Evolutionary conservation across 92 coral and sea anemone species (phyloP).

Genomic region (Umimayanthus kanabou): DNA sequence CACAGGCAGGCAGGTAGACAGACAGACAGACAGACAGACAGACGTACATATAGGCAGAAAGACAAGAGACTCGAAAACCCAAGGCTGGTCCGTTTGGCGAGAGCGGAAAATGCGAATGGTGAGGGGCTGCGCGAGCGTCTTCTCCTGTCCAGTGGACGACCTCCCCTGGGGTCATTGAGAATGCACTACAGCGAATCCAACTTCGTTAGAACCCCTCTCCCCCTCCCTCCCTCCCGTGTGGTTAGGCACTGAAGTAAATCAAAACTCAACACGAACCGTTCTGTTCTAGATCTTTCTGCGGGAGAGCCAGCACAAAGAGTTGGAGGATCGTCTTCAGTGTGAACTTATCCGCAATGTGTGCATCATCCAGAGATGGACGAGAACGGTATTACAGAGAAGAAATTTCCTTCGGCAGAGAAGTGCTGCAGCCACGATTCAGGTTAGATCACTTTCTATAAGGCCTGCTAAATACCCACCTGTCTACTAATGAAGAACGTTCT

Average conservation of each 20-base stretch:
- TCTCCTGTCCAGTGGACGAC: not conserved
- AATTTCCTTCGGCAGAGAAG: slow-evolving; percentile 82
- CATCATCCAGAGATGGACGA: slow-evolving; percentile 89
- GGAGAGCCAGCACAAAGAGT: slow-evolving; percentile 80
- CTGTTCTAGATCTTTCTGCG: slow-evolving; percentile 82
- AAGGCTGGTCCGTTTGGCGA: too few relatives aligned
- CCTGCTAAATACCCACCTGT: not conserved
- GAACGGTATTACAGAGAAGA: slow-evolving; percentile 75
- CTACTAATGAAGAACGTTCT: too few relatives aligned
- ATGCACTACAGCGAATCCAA: not conserved
- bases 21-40: too few relatives aligned
- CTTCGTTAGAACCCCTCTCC: not conserved
- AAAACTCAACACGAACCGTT: not conserved
- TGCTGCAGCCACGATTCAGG: slow-evolving; percentile 89
- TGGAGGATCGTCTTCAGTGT: slow-evolving; percentile 74
- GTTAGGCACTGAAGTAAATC: too few relatives aligned
- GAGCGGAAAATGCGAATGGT: too few relatives aligned
- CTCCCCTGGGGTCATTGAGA: not conserved
- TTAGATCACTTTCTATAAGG: not conserved
- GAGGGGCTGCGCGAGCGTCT: too few relatives aligned
- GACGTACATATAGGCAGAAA: too few relatives aligned
- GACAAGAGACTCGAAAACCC: too few relatives aligned
- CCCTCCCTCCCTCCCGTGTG: slow-evolving; percentile 3
- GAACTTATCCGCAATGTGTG: slow-evolving; percentile 78
- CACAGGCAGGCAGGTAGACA: too few relatives aligned